Base-by-base conservation (phyloP, 35 echinoderm and acorn worm genomes). In the Lytechinus pictus region DNA sequence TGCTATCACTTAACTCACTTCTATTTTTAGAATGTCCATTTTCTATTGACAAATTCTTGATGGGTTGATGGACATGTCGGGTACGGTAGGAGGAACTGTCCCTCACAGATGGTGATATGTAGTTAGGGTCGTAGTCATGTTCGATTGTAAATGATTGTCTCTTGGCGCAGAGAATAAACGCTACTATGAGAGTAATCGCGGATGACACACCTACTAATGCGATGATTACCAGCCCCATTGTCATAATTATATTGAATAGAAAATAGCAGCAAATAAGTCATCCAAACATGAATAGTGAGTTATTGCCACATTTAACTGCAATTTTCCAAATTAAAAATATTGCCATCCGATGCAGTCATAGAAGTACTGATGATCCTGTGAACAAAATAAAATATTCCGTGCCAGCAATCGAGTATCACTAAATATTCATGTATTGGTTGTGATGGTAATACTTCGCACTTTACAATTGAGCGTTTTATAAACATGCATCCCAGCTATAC, bases 81-180 rank as follows among this genome's bases (percentile, higher is more conserved):
- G 16, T 10, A 21, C 88, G 88, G 52, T 52, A 90, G 29, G 88
- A 14, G 27, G 33, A 51, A 5, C 52, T 90, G 14, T 28, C 88
- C 88, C 27, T 90, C 4, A 79, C 66, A 27, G 66, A 79, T 79
- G 66, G 66, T 52, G 29, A 52, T 5, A 90, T 27, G 24, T 29
- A 90, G 24, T 90, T 90, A 52, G 52, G 29, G 52, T 90, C 88
- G 24, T 90, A 90, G 28, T 90, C 88, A 90, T 90, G 88, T 51
- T 12, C 28, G 11, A 90, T 90, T 12, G 28, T 90, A 21, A 90
- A 90, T 4, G 29, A 52, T 51, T 90, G 88, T 9, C 52, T 90
- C 88, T 90, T 90, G 10, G 88, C 88, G 52, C 88, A 90, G 10
- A 90, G 52, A 8, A 21, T 44, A 52, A 90, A 54, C 1, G 52